Conservation (phyloP, 2,888 invertebrate species). For the Beris morrisii region DNA sequence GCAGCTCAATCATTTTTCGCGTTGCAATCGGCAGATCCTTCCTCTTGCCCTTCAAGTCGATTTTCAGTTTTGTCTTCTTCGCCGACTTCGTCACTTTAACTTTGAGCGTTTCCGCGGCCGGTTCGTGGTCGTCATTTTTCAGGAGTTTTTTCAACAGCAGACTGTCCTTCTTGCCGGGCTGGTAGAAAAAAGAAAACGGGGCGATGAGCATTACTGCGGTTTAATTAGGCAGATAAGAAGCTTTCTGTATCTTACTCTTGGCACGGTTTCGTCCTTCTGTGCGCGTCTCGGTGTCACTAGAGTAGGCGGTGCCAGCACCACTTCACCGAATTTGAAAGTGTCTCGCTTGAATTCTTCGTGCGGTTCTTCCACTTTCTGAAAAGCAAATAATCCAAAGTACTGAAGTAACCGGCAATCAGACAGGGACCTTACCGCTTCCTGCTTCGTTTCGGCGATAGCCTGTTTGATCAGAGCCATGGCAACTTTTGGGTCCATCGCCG, state of each 20-base stretch:
- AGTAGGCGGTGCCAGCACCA: constrained; percentile 72
- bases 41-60: constrained; percentile 61
- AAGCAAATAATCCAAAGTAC: not conserved
- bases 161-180: constrained; percentile 66
- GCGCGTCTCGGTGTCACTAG: constrained; percentile 61
- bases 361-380: constrained; percentile 6
- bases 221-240: not conserved
- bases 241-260: constrained; percentile 49
- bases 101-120: not conserved
- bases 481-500: constrained; percentile 46
- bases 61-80: constrained; percentile 39
- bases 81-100: constrained; percentile 20
- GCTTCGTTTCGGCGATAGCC: constrained; percentile 48
- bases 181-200: constrained; percentile 12
- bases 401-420: not conserved
- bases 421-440: constrained; percentile 44
- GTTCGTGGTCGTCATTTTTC: constrained; percentile 40
- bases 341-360: constrained; percentile 63
- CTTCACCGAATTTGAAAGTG: constrained; percentile 73
- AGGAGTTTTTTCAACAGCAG: constrained; percentile 64
- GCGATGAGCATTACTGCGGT: too few relatives aligned
- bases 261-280: constrained; percentile 51
- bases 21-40: constrained; percentile 63
- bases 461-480: constrained; percentile 50
- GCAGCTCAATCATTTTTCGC: constrained; percentile 62